Evolutionary conservation across 2,888 invertebrate species (phyloP).

Genomic region (Taphrorychus bicolor): DNA sequence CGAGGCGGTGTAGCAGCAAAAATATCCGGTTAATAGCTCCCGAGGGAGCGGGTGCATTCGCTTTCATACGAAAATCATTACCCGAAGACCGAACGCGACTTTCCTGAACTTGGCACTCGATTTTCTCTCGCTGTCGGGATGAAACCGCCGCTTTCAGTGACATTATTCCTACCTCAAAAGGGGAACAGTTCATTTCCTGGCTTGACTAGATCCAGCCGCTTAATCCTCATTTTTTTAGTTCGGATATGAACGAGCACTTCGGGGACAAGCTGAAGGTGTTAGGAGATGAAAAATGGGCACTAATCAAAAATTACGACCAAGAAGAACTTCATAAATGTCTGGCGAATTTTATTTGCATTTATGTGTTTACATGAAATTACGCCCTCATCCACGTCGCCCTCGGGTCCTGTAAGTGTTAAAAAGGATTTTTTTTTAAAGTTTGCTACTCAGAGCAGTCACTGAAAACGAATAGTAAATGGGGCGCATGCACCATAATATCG

Average conservation of each 20-base stretch:
- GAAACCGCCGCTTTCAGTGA: background rate
- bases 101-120: background rate
- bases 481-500: no score
- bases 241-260: background rate
- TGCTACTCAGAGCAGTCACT: no score
- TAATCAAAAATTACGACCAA: background rate
- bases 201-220: background rate
- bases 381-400: no score
- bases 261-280: background rate
- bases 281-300: background rate
- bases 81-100: background rate
- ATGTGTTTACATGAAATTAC: no score
- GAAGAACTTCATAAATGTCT: no score
- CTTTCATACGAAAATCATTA: constrained; percentile 3
- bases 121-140: background rate
- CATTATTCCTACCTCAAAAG: background rate
- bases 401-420: no score
- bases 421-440: no score
- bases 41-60: background rate
- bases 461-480: no score
- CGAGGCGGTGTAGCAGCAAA: background rate
- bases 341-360: no score
- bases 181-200: background rate
- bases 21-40: constrained; percentile 5
- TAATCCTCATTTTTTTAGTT: background rate